Conservation (phyloP, 2,797 vertebrate species). For the Gymnopithys bicolor region DNA sequence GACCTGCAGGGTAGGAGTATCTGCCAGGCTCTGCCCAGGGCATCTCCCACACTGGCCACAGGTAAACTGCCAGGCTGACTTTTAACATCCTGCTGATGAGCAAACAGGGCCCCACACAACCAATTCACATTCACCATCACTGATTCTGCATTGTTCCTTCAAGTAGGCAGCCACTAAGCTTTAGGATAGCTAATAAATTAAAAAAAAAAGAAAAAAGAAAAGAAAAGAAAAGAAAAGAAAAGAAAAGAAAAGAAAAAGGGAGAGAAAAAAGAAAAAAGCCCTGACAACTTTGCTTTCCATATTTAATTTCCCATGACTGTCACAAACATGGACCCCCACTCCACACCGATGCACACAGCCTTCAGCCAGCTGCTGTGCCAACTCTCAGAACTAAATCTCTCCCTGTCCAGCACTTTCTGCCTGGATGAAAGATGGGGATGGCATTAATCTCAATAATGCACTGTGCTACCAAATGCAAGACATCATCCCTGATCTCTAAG, state of each 20-base stretch:
- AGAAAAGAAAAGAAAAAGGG: background rate
- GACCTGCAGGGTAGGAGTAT: background rate
- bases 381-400: background rate
- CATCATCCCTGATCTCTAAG: background rate
- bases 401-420: background rate
- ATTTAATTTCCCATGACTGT: background rate
- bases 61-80: background rate
- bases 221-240: background rate
- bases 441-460: background rate
- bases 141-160: background rate
- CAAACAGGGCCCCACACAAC: rapidly evolving
- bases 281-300: background rate
- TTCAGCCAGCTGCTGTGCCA: background rate
- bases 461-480: background rate
- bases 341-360: background rate
- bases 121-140: background rate
- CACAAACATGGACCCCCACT: background rate
- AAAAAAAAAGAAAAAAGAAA: background rate
- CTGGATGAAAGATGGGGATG: background rate
- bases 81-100: background rate
- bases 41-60: background rate
- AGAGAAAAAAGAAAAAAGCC: background rate
- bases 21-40: background rate
- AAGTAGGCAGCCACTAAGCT: background rate
- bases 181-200: background rate